Percentiles rank a stretch among this genome's conserved stretches.
Conservation (phyloP, 2,888 invertebrate species). For the Drosophila cracens region DNA sequence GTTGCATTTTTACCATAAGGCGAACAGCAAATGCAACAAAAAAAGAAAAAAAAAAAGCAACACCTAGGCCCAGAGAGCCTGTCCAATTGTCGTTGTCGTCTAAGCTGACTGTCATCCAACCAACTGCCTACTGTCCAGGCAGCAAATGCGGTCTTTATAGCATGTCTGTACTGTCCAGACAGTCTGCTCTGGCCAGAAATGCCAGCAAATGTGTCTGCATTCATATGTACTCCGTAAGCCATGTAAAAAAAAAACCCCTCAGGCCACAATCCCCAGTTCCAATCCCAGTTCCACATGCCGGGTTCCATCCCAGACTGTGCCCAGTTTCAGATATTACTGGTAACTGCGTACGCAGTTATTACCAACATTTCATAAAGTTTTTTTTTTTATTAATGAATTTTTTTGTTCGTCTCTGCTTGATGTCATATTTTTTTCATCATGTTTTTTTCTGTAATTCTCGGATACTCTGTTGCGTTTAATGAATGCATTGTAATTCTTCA, state of each 20-base stretch:
- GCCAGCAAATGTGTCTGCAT: constrained; percentile 62
- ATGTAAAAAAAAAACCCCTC: constrained; percentile 31
- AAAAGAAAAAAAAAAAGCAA: constrained; percentile 69
- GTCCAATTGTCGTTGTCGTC: constrained; percentile 63
- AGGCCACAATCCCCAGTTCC: constrained; percentile 12
- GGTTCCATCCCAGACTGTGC: constrained; percentile 34
- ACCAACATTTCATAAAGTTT: constrained; percentile 62
- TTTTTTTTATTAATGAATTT: constrained; percentile 26
- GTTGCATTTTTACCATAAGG: constrained; percentile 81
- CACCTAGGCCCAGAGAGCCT: constrained; percentile 70
- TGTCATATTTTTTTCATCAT: constrained; percentile 31
- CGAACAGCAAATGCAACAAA: constrained; percentile 63
- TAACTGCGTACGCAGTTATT: constrained; percentile 68
- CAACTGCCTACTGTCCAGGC: constrained; percentile 55
- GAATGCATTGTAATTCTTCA: constrained; percentile 54
- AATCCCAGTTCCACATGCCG: constrained; percentile 5
- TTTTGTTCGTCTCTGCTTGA: constrained; percentile 38
- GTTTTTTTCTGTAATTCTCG: constrained; percentile 21
- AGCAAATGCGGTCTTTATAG: constrained; percentile 44
- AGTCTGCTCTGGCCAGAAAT: constrained; percentile 54
- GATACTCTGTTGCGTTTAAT: constrained; percentile 54
- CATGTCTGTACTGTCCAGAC: constrained; percentile 11
- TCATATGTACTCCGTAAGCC: constrained; percentile 60
- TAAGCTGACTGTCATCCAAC: constrained; percentile 64
- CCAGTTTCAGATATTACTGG: constrained; percentile 39